Conservation (phyloP, 1,140 invertebrate species). For the Panonychus citri region DNA sequence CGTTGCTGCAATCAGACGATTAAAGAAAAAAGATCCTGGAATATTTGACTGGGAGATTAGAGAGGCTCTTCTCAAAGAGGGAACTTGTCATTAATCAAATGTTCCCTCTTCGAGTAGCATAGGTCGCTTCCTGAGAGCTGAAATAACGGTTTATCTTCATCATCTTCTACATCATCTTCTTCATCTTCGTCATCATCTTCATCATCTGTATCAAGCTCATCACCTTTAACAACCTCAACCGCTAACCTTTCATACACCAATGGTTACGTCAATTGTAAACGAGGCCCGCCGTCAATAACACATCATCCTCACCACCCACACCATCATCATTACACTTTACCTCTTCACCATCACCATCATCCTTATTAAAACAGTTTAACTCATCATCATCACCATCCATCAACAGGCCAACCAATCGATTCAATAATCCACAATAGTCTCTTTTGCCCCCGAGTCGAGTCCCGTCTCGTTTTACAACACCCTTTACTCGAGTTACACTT, state of each 20-base stretch:
- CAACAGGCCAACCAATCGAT: background rate
- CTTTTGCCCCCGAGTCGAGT: background rate
- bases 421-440: background rate
- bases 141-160: background rate
- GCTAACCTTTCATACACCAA: background rate
- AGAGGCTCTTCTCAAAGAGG: conserved; percentile 60
- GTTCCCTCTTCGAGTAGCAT: conserved; percentile 82
- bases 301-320: background rate
- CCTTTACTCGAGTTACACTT: background rate
- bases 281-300: background rate
- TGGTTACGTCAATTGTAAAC: background rate
- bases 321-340: too few species aligned
- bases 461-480: background rate
- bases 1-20: conserved; percentile 72
- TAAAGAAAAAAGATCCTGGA: conserved; percentile 87
- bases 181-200: background rate
- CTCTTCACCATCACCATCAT: too few species aligned
- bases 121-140: conserved; percentile 5
- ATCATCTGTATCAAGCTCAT: background rate
- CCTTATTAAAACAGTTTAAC: too few species aligned
- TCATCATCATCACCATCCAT: background rate
- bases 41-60: conserved; percentile 83
- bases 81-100: conserved; percentile 80
- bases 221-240: background rate
- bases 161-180: too few species aligned